Base-by-base conservation (phyloP, 2,113 vertebrate genomes). In the Engystomops pustulosus region DNA sequence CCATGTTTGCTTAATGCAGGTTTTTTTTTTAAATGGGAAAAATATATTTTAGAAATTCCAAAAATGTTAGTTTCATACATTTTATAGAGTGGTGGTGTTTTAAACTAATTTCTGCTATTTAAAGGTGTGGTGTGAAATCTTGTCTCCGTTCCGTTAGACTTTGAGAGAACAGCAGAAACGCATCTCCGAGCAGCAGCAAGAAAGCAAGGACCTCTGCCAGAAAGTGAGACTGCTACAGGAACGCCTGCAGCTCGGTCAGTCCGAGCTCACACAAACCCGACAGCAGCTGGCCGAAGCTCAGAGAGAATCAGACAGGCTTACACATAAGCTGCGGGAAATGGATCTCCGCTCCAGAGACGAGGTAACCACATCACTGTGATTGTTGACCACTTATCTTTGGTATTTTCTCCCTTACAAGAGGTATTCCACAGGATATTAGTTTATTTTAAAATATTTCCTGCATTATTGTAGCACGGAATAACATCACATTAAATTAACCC, bases 271-370 rank as follows among this genome's bases (percentile, higher is more conserved):
- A 68, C 94, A 95, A 38, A 84, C 89, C 45, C 92, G 30, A 15
- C 88, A 84, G 77, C 89, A 89, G 34, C 87, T 92, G 87, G 87
- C 88, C 32, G 91, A 91, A 78, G 87, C 88, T 67, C 88, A 91
- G 70, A 86, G 68, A 86, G 91, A 88, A 85, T 85, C 90, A 74
- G 92, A 95, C 41, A 87, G 85, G 78, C 88, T 96, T 70, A 88
- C 74, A 65, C 87, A 55, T 84, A 91, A 96, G 85, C 87, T 97
- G 81, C 90, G 94, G 8, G 87, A 90, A 80, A 41, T 91, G 86
- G 92, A 90, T 44, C 92, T 90, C 58, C 91, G 93, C 30, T 88
- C 80, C 69, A 92, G 87, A 85, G 93, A 95, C 55, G 95, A 93
- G 92, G 96, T 97, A 88, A 90, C 74, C 7, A 14, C 23, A 36